Percentiles rank a stretch among this genome's conserved stretches.
These are phyloP conservation scores for Chrysopilus asiliformis DNA, from an alignment of 2,888 invertebrate genomes.

Conservation along the genomic window DNA sequence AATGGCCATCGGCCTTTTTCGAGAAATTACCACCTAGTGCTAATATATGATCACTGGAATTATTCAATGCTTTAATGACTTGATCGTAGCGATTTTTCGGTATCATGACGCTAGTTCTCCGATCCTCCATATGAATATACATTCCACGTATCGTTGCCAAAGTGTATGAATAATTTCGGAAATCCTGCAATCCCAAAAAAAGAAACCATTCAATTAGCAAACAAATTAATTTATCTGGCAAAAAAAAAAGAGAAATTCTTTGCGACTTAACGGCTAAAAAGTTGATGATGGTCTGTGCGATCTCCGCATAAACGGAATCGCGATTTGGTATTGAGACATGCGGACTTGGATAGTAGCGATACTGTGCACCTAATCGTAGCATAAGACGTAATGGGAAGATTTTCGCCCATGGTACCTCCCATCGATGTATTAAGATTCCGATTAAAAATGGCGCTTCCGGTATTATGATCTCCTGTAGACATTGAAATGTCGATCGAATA, in stretches of 20 bases:
- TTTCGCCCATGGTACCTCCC: conserved; percentile 47
- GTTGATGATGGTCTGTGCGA: conserved; percentile 80
- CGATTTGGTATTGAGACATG: conserved; percentile 62
- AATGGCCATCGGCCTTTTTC: conserved; percentile 65
- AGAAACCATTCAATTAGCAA: not conserved
- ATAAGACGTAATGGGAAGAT: conserved; percentile 60
- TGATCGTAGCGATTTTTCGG: conserved; percentile 62
- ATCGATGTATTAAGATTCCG: conserved; percentile 63
- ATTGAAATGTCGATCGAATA: conserved; percentile 66
- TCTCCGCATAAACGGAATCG: conserved; percentile 69
- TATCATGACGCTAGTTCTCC: conserved; percentile 60
- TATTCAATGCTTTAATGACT: conserved; percentile 60
- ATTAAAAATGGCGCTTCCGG: conserved; percentile 64
- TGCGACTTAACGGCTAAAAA: conserved; percentile 56
- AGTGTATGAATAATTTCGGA: conserved; percentile 69
- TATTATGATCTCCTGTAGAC: conserved; percentile 57
- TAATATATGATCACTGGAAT: conserved; percentile 71
- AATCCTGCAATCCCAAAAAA: conserved; percentile 43
- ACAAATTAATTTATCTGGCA: no score
- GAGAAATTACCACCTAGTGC: conserved; percentile 74
- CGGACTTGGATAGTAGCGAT: conserved; percentile 75
- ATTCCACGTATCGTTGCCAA: conserved; percentile 62
- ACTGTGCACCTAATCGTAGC: conserved; percentile 69
- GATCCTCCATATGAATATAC: conserved; percentile 69
- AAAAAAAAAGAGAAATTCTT: no score